Base-by-base conservation (phyloP, 1,140 invertebrate genomes). In the Harpegnathos saltator region DNA sequence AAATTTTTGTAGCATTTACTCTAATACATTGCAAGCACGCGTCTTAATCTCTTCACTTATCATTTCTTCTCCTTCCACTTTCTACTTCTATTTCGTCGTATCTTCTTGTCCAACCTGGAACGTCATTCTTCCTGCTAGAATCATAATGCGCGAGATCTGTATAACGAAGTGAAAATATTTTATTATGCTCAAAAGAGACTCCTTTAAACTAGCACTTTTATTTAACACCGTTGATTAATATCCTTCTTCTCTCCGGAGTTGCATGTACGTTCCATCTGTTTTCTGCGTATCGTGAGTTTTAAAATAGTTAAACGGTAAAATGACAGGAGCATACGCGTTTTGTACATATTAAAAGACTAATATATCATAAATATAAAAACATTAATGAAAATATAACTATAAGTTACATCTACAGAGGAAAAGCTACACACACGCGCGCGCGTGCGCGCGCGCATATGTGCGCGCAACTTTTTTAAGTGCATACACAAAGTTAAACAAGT, bases 291-390 rank as follows among this genome's bases (percentile, higher is more conserved):
- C 65, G 38, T 75, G 84, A 84, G 74, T 86, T 87, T 75, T 44
- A 44, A 33, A 81, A 85, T 88, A 90, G 83, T 83, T n/a, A 56
- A 88, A 81, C 83, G 81, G 50, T 84, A 81, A 22, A 44, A 44
- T 44, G 9, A 87, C 81, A 85, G 66, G 83, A 72, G 82, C 88
- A 85, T 90, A 90, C 85, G 89, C 89, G 86, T 89, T 91, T 89
- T 92, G 91, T 92, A 91, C 89, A 91, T 91, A 92, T 87, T 90
- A 63, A 92, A n/a, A 89, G 87, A 92, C 85, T 92, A 92, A 91
- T 92, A 91, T 92, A 92, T 91, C 91, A 89, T 91, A 90, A 90
- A 91, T 90, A 89, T 91, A 90, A 90, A 91, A 80, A 90, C 88
- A 92, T 89, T 92, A 91, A 89, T 90, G 74, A 82, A 86, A 90